Conservation (phyloP, 2,888 invertebrate species). For the Blera fallax region DNA sequence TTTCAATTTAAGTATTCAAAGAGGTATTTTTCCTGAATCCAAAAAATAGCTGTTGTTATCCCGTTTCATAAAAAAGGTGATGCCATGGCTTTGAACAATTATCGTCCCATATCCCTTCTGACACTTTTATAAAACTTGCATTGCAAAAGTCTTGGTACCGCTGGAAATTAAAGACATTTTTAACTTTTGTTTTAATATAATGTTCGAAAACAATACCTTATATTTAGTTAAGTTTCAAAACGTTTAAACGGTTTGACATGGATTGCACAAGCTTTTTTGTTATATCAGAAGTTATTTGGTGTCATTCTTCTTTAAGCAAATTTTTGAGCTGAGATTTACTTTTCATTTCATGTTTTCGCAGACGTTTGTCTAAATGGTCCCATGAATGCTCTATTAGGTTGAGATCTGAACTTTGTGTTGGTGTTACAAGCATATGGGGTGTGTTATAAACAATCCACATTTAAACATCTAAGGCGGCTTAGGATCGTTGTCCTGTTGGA, state of each 20-base stretch:
- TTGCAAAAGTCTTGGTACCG: no score
- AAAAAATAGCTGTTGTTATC: neutral
- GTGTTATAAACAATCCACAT: no score
- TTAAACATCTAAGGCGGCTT: no score
- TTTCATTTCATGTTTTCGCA: neutral
- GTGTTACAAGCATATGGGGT: neutral
- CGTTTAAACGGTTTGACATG: neutral
- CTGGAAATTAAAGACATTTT: no score
- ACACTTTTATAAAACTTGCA: no score
- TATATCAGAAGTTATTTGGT: neutral
- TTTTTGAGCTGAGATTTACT: neutral
- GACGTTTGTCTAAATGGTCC: neutral
- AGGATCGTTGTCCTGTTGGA: no score
- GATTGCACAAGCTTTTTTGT: no score
- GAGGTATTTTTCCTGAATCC: neutral
- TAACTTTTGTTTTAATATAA: no score
- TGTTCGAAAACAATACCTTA: neutral
- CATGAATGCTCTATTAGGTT: neutral
- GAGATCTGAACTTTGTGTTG: neutral
- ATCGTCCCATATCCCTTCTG: no score
- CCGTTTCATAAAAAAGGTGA: conserved; percentile 22
- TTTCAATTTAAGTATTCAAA: neutral
- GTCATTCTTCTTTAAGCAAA: neutral
- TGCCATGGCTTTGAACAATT: no score
- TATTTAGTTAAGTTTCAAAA: neutral